A percentile compares a stretch with the other conserved stretches of the same genome.
Conservation (phyloP, 2,113 vertebrate species). For the Bettongia penicillata region DNA sequence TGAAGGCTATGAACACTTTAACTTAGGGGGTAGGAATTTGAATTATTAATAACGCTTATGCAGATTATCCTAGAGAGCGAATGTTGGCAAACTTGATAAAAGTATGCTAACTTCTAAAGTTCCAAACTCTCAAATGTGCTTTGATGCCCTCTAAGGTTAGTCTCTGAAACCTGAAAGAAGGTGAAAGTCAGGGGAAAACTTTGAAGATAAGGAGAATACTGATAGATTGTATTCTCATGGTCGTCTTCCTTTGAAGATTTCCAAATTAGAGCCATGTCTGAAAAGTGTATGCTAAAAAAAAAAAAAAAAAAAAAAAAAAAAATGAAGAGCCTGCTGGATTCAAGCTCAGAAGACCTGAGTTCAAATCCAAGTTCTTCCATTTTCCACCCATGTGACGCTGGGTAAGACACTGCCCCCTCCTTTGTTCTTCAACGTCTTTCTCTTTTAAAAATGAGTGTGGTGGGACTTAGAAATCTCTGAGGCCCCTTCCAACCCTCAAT, state of each 20-base stretch:
- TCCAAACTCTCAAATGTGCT: slow-evolving; percentile 29
- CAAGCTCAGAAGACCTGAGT: background rate
- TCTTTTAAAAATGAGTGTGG: background rate
- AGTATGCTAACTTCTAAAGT: slow-evolving; percentile 39
- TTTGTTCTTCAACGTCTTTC: background rate
- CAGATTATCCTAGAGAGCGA: slow-evolving; percentile 55
- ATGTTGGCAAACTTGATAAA: slow-evolving; percentile 60
- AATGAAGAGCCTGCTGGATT: background rate
- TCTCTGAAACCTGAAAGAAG: slow-evolving; percentile 52
- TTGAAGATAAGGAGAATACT: slow-evolving; percentile 42
- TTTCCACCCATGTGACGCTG: background rate
- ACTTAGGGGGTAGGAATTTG: slow-evolving; percentile 38
- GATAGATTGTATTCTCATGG: background rate
- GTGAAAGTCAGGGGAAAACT: slow-evolving; percentile 44
- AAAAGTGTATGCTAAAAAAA: background rate
- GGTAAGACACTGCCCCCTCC: background rate
- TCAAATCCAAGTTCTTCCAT: background rate
- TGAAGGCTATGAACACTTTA: slow-evolving; percentile 34
- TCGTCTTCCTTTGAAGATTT: slow-evolving; percentile 38
- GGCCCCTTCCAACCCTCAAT: background rate
- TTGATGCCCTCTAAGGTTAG: slow-evolving; percentile 20
- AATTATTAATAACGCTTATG: slow-evolving; percentile 56
- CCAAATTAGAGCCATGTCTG: background rate
- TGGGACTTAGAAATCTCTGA: background rate
- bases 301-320: too few species aligned